Percentiles rank a stretch among this genome's conserved stretches.
phyloP scores from a whole-genome alignment of 2,113 vertebrate genomes.

The Psittacara wagleri region DNA sequence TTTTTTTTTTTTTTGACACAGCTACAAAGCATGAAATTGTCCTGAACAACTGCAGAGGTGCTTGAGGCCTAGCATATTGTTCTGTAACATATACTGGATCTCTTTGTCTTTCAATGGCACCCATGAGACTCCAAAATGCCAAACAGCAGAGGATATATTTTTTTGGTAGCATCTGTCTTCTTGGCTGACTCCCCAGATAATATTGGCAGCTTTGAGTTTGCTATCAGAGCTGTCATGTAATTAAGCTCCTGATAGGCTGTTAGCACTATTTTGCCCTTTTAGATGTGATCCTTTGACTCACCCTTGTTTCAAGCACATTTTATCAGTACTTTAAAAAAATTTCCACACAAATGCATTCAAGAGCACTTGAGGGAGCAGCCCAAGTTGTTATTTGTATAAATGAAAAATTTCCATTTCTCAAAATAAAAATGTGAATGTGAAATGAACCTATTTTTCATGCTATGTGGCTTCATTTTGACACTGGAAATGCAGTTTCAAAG shows the following conservation, averaged over 20 bases:
- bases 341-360: neutral
- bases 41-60: neutral
- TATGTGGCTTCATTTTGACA: neutral
- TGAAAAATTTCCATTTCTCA: neutral
- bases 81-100: neutral
- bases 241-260: neutral
- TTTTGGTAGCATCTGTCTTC: slow-evolving; percentile 30
- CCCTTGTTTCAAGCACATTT: neutral
- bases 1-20: neutral
- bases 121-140: neutral
- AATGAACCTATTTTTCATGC: neutral
- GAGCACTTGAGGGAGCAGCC: neutral
- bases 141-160: neutral
- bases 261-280: neutral
- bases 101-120: slow-evolving; percentile 38
- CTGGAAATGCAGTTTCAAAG: neutral
- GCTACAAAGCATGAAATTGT: neutral
- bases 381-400: neutral
- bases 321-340: neutral
- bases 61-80: slow-evolving; percentile 32
- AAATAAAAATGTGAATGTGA: neutral
- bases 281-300: neutral
- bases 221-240: neutral
- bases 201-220: slow-evolving; percentile 33
- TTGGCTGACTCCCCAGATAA: slow-evolving; percentile 36